A percentile compares a stretch with the other conserved stretches of the same genome.
Evolutionary conservation across 2,113 vertebrate genomes (phyloP).

Genomic region (Festucalex cinctus): DNA sequence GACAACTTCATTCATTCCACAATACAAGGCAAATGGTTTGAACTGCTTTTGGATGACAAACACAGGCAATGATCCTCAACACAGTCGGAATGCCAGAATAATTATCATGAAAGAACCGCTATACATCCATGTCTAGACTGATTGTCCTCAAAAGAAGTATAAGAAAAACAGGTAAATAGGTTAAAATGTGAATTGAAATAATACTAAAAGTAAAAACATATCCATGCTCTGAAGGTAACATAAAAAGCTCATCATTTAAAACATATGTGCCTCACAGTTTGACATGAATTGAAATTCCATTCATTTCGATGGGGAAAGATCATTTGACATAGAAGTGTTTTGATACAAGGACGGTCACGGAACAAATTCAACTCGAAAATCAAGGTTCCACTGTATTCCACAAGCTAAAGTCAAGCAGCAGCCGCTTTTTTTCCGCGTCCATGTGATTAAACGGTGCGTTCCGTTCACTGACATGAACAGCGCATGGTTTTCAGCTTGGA

Average conservation of each 20-base stretch:
- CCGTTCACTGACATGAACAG: background rate
- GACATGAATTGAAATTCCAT: background rate
- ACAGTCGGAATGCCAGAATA: background rate
- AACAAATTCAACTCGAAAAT: background rate
- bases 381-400: background rate
- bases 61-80: background rate
- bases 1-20: background rate
- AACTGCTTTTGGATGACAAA: background rate
- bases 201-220: too few species aligned
- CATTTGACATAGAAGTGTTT: background rate
- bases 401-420: background rate
- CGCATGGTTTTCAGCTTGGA: background rate
- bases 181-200: too few species aligned
- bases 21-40: background rate
- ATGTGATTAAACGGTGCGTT: background rate
- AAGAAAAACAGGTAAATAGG: too few species aligned
- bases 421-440: background rate
- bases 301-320: background rate
- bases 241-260: too few species aligned
- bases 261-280: too few species aligned
- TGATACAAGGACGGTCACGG: background rate
- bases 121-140: background rate
- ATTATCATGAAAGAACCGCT: background rate
- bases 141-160: too few species aligned
- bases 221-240: too few species aligned